Conservation (phyloP, 2,888 invertebrate genomes). For the Anticlea derivata region DNA sequence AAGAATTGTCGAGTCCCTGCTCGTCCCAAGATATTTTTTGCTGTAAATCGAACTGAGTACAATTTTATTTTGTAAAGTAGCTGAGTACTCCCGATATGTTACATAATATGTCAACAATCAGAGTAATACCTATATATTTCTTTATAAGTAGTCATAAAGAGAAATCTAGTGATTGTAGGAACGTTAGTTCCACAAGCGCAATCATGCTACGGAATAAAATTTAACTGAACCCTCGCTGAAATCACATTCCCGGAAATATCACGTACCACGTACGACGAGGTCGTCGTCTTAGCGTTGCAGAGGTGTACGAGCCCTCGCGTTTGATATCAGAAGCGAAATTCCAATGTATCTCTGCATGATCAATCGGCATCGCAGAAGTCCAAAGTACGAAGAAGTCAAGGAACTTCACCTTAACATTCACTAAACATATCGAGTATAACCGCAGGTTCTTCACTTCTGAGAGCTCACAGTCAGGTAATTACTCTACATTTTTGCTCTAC, state of each 20-base stretch:
- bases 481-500: no score
- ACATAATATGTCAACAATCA: no score
- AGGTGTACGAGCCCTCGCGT: constrained; percentile 1
- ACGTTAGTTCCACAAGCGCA: constrained; percentile 1
- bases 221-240: constrained; percentile 19
- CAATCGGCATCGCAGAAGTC: neutral
- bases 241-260: constrained; percentile 20
- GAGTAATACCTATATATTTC: neutral
- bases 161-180: constrained; percentile 10
- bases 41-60: no score
- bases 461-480: no score
- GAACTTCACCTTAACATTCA: neutral
- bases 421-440: no score
- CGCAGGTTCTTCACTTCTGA: no score
- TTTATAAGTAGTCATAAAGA: neutral
- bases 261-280: constrained; percentile 18
- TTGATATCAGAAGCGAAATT: constrained; percentile 2
- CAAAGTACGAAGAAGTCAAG: neutral
- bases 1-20: no score
- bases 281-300: constrained; percentile 7
- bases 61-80: no score
- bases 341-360: neutral
- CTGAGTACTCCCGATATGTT: no score
- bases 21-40: no score
- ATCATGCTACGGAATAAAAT: constrained; percentile 22